These are phyloP conservation scores for Colletes latitarsis DNA, from an alignment of 1,140 invertebrate species.

Conservation along the genomic window DNA sequence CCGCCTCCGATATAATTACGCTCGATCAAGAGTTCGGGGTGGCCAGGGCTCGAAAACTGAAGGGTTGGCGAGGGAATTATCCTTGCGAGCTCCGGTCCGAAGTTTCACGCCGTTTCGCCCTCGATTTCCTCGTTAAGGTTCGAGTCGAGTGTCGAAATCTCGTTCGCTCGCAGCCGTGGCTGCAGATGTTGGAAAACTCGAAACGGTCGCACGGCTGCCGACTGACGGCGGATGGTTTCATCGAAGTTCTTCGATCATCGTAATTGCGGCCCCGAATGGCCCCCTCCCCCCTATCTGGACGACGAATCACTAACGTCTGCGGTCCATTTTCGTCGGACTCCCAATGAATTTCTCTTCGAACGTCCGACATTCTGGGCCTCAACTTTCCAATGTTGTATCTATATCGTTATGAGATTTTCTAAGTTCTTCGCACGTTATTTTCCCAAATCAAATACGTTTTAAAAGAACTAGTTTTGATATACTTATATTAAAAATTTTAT, in stretches of 20 bases:
- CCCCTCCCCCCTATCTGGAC: constrained; percentile 4
- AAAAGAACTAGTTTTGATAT: too few relatives aligned
- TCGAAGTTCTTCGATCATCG: constrained; percentile 64
- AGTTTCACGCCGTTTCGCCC: constrained; percentile 45
- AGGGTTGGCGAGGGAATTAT: not conserved
- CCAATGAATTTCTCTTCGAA: constrained; percentile 20
- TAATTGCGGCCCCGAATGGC: constrained; percentile 53
- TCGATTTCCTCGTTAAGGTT: constrained; percentile 54
- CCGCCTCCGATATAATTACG: constrained; percentile 30
- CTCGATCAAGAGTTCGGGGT: constrained; percentile 2
- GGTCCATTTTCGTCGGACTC: constrained; percentile 41
- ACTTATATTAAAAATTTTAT: too few relatives aligned
- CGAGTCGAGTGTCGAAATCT: constrained; percentile 46
- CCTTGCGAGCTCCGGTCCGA: not conserved
- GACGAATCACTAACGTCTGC: constrained; percentile 37
- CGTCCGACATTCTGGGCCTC: not conserved
- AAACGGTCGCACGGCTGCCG: constrained; percentile 48
- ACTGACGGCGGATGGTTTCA: constrained; percentile 37
- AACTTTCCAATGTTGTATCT: not conserved
- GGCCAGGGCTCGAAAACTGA: not conserved
- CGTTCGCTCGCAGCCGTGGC: constrained; percentile 28
- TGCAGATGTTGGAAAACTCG: constrained; percentile 59
- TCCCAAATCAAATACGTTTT: too few relatives aligned
- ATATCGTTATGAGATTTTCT: too few relatives aligned
- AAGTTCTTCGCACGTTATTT: too few relatives aligned